Base-by-base conservation (phyloP, 2,797 vertebrate genomes). In the Siniperca undulata region DNA sequence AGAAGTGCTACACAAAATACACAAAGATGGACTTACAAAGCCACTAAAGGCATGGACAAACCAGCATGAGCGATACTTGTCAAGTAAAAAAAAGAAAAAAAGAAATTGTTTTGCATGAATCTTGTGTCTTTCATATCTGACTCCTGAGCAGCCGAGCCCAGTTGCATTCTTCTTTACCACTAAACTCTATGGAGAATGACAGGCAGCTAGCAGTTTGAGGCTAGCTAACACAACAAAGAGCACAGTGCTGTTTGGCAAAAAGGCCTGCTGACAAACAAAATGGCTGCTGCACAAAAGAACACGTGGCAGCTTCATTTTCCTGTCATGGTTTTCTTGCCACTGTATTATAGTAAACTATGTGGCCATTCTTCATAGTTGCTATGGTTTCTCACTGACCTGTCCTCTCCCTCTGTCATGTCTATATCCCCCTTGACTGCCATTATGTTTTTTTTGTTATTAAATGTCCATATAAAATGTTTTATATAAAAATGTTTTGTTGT, bases 401-500 rank as follows among this genome's bases (percentile, higher is more conserved):
- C 81, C 88, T 88, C 67, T 85, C 82, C 88, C 90, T 92, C 74
- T 88, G 84, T 89, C 89, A 91, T 92, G 87, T 92, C 91, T 91
- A 64, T 88, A 88, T 81, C 86, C 88, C 86, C 88, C 86, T 94
- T 94, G 92, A 95, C 93, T 95, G 95, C 95, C 95, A 94, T 94
- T 93, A 90, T 92, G 89, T 91, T 94, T 93, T 36, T 91, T 94
- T 96, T 95, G 94, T 96, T 95, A 95, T 95, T 96, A 94, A 96
- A 95, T 96, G 95, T 95, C 94, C 94, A 95, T 95, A 96, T 95
- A 94, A 95, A 95, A 91, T 93, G 95, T 95, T 96, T 96, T 95
- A 94, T 95, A 95, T 95, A 94, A 95, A 94, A 95, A 93, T 85
- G 86, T 94, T 95, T 92, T 93, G 93, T 95, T 94, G 91, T 95